These are phyloP conservation scores for Samia ricini DNA, from an alignment of 1,140 invertebrate genomes.

Conservation along the genomic window DNA sequence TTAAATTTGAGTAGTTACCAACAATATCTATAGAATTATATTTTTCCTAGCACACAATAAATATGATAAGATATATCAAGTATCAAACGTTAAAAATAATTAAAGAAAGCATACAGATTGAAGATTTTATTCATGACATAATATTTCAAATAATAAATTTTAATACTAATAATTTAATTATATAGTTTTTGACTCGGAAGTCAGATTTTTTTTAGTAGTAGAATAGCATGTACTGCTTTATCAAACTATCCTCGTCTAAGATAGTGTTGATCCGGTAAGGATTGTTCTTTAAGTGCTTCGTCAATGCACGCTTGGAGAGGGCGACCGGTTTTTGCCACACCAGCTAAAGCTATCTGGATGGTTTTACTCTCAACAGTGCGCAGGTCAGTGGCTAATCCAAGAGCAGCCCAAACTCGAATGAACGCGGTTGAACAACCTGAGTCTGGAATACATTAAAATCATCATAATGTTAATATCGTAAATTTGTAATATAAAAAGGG, in stretches of 20 bases:
- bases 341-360: conserved; percentile 80
- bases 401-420: conserved; percentile 82
- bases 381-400: conserved; percentile 81
- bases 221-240: neutral
- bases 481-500: too few species aligned
- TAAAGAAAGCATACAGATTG: neutral
- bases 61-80: too few species aligned
- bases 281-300: conserved; percentile 61
- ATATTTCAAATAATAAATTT: conserved; percentile 3
- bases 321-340: conserved; percentile 73
- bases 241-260: conserved; percentile 62
- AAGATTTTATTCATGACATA: neutral
- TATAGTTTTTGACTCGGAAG: neutral
- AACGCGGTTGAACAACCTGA: conserved; percentile 81
- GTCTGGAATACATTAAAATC: conserved; percentile 41
- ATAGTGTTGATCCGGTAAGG: conserved; percentile 73
- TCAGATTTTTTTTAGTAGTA: neutral
- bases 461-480: neutral
- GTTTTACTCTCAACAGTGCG: conserved; percentile 80
- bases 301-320: conserved; percentile 77
- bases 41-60: too few species aligned
- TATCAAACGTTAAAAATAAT: neutral
- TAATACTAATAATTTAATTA: conserved; percentile 2
- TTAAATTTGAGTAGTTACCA: too few species aligned
- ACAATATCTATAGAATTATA: too few species aligned